Evolutionary conservation across 2,888 invertebrate genomes (phyloP).

Genomic region (Hypsopygia costalis): DNA sequence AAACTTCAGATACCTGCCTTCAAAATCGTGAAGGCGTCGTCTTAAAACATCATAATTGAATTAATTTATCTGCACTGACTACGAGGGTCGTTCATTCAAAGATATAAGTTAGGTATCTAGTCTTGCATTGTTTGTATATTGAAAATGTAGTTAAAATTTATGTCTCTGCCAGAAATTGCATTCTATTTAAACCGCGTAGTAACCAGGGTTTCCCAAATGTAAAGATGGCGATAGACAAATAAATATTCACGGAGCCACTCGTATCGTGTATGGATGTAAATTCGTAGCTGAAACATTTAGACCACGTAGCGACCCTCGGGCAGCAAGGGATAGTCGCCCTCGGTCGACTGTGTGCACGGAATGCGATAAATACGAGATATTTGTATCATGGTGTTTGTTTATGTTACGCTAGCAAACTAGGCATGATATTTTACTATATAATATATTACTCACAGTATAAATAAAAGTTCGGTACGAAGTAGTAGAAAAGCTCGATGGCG

Average conservation of each 20-base stretch:
- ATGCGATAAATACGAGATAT: constrained; percentile 50
- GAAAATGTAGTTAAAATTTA: too few species aligned
- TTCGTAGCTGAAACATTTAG: constrained; percentile 67
- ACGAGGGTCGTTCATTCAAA: too few species aligned
- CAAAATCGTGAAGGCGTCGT: too few species aligned
- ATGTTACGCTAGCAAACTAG: background rate
- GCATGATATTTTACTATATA: too few species aligned
- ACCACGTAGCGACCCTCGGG: constrained; percentile 53
- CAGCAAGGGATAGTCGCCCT: constrained; percentile 36
- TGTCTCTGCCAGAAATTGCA: background rate
- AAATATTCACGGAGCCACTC: constrained; percentile 42
- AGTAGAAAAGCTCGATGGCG: too few species aligned
- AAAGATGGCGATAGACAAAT: constrained; percentile 22
- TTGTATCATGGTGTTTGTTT: constrained; percentile 36
- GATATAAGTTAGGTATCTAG: too few species aligned
- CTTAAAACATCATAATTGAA: too few species aligned
- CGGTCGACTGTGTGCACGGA: constrained; percentile 41
- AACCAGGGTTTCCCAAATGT: background rate
- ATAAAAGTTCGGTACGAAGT: too few species aligned
- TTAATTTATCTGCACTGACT: too few species aligned
- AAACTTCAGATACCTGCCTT: too few species aligned
- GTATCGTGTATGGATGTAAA: constrained; percentile 53
- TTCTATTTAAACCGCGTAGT: background rate
- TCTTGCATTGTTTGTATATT: too few species aligned
- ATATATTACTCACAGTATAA: too few species aligned